A percentile compares a stretch with the other conserved stretches of the same genome.
Conservation (phyloP, 30 jellyfish, hydroid and myxozoan genomes). For the Aurelia sp. region DNA sequence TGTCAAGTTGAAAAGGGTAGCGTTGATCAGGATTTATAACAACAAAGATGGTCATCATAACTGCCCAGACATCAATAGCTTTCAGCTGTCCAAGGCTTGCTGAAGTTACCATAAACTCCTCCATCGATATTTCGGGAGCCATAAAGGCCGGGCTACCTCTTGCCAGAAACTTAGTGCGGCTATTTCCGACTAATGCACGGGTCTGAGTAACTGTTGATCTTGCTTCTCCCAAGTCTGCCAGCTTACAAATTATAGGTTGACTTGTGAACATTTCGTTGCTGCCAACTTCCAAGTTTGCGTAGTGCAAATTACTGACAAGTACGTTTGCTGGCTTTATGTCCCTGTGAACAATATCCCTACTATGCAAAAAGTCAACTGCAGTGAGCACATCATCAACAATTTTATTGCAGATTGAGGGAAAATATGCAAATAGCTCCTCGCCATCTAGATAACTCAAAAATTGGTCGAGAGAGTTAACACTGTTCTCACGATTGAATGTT, state of each 20-base stretch:
- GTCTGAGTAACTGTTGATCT: constrained; percentile 40
- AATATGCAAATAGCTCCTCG: constrained; percentile 16
- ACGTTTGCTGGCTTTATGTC: constrained; percentile 58
- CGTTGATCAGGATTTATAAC: constrained; percentile 33
- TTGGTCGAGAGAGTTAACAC: constrained; percentile 26
- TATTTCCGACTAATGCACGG: constrained; percentile 6
- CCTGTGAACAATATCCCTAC: constrained; percentile 38
- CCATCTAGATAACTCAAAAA: constrained; percentile 15
- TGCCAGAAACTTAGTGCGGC: constrained; percentile 9
- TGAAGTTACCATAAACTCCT: not conserved
- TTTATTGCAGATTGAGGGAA: constrained; percentile 22
- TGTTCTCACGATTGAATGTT: constrained; percentile 32
- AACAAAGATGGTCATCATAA: constrained; percentile 4
- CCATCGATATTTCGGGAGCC: constrained; percentile 22
- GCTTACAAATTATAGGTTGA: constrained; percentile 37
- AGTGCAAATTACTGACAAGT: constrained; percentile 40
- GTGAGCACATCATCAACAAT: not conserved
- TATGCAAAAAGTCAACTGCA: no score
- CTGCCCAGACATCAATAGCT: constrained; percentile 20
- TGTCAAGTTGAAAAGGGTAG: constrained; percentile 17
- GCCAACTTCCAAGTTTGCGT: constrained; percentile 7
- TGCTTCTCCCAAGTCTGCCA: constrained; percentile 54
- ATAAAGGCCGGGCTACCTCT: constrained; percentile 50
- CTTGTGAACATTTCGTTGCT: not conserved
- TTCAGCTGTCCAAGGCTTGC: constrained; percentile 27